Percentiles rank a stretch among this genome's conserved stretches.
phyloP scores from a whole-genome alignment of 2,113 vertebrate genomes.

The Edolisoma coerulescens region DNA sequence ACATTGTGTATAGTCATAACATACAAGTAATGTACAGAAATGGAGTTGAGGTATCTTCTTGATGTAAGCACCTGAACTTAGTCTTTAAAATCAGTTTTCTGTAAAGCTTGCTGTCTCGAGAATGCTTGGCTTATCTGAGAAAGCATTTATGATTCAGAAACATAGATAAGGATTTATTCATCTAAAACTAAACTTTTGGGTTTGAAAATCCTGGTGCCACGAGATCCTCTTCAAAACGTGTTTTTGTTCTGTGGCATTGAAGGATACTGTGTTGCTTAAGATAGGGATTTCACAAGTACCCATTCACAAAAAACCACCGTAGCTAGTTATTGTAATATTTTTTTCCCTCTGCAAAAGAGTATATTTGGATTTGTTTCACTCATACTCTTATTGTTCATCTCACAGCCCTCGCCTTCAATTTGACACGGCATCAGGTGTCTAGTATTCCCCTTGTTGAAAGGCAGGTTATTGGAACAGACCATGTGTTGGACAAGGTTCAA shows the following conservation, averaged over 20 bases:
- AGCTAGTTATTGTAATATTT: not conserved
- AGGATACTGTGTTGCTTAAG: not conserved
- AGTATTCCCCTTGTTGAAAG: not conserved
- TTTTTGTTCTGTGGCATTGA: not conserved
- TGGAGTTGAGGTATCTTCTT: not conserved
- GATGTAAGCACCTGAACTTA: not conserved
- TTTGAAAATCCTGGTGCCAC: not conserved
- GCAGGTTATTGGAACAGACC: not conserved
- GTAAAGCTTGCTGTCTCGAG: not conserved
- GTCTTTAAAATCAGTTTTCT: not conserved
- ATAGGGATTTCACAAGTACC: not conserved
- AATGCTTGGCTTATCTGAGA: not conserved
- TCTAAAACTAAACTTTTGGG: not conserved
- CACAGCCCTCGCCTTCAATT: not conserved
- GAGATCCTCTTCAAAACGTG: not conserved
- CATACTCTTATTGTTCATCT: not conserved
- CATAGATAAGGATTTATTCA: not conserved
- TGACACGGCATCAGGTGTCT: not conserved
- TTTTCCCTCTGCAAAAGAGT: not conserved
- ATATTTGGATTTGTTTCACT: not conserved
- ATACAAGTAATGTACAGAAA: not conserved
- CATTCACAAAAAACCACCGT: not conserved
- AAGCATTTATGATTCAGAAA: not conserved
- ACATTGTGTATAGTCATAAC: not conserved
- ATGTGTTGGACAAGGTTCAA: not conserved